Percentiles rank a stretch among this genome's conserved stretches.
phyloP scores from a whole-genome alignment of 2,797 vertebrate genomes.

The Spinus pinus region DNA sequence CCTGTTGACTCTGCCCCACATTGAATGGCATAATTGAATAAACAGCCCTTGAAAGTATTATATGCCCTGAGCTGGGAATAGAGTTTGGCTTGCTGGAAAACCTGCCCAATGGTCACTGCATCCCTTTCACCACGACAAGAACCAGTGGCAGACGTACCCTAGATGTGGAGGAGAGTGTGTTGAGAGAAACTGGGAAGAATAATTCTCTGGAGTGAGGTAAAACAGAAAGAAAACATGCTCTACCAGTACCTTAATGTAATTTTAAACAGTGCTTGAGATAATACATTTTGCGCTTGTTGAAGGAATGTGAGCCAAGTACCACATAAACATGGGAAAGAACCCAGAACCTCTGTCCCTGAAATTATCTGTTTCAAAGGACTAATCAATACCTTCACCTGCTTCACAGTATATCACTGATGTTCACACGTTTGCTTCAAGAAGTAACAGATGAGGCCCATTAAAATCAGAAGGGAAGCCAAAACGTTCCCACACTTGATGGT shows the following conservation, averaged over 20 bases:
- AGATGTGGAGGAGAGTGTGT: background rate
- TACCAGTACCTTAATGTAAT: background rate
- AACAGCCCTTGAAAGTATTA: background rate
- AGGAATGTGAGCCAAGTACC: background rate
- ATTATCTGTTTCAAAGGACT: background rate
- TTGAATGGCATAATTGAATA: background rate
- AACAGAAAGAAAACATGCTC: background rate
- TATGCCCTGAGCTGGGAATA: background rate
- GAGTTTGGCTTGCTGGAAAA: background rate
- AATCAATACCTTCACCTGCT: background rate
- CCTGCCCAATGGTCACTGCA: background rate
- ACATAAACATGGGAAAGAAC: background rate
- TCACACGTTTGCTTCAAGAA: background rate
- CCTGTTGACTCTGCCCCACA: background rate
- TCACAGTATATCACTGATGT: background rate
- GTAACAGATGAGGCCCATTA: background rate
- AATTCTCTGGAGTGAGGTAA: background rate
- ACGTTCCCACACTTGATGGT: background rate
- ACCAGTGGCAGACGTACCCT: background rate
- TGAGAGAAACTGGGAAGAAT: background rate
- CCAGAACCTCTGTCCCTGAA: background rate
- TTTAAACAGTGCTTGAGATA: accelerated
- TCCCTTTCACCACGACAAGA: background rate
- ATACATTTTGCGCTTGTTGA: background rate
- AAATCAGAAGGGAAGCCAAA: background rate